Evolutionary conservation across 2,797 vertebrate genomes (phyloP).

Genomic region (Lithobates sylvaticus): DNA sequence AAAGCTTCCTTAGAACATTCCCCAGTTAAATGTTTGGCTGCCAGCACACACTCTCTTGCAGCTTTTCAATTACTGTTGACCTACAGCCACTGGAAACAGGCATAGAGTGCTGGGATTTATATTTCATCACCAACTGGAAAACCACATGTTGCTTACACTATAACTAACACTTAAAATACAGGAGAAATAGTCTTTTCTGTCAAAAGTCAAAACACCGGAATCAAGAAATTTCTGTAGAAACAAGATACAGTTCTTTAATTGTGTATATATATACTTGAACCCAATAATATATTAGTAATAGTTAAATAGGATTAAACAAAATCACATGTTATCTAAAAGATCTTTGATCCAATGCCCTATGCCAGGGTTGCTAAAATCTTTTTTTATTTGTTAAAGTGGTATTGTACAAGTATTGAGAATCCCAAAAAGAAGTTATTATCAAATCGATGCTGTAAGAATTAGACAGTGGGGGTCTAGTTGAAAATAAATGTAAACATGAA

Average conservation of each 20-base stretch:
- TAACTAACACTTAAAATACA: not conserved
- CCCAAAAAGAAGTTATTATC: no score
- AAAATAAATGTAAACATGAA: no score
- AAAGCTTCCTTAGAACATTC: slow-evolving; percentile 20
- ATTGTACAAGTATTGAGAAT: not conserved
- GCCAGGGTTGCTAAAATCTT: no score
- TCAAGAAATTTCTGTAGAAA: not conserved
- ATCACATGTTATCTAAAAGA: no score
- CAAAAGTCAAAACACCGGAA: not conserved
- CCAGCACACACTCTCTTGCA: slow-evolving; percentile 4
- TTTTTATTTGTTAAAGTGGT: no score
- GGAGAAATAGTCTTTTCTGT: not conserved
- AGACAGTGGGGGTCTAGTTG: no score
- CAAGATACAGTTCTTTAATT: not conserved
- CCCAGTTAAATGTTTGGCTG: slow-evolving; percentile 1
- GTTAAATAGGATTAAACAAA: not conserved
- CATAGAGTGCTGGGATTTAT: not conserved
- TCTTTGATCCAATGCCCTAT: no score
- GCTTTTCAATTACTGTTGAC: not conserved
- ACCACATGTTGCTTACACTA: not conserved
- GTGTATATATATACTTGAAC: not conserved
- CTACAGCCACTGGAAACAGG: not conserved
- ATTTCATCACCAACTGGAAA: slow-evolving; percentile 5
- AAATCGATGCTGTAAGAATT: no score
- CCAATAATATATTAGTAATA: not conserved